phyloP scores from a whole-genome alignment of 2,888 invertebrate species.

The Diloba caeruleocephala region DNA sequence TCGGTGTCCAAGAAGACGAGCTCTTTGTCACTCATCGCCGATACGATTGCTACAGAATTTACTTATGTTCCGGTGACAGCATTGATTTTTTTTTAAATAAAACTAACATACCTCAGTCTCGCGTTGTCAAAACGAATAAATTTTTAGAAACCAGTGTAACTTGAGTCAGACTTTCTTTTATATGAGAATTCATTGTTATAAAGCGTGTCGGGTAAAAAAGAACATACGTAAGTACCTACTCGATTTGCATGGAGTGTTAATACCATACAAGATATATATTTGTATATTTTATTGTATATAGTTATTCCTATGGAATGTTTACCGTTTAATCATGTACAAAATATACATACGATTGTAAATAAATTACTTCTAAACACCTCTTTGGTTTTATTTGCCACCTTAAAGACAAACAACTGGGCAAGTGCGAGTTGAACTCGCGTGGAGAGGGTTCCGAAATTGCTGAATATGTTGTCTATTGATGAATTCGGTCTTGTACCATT shows the following conservation, averaged over 20 bases:
- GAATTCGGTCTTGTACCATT: no score
- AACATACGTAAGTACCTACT: no score
- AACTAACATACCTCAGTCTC: not conserved
- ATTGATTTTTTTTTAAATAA: not conserved
- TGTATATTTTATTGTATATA: slow-evolving; percentile 7
- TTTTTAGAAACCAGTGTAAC: no score
- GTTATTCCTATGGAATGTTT: slow-evolving; percentile 52
- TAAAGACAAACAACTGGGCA: no score
- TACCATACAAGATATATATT: not conserved
- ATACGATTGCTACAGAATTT: slow-evolving; percentile 93
- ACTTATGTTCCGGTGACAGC: slow-evolving; percentile 86
- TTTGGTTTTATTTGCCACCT: slow-evolving; percentile 17
- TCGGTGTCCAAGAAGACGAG: slow-evolving; percentile 92
- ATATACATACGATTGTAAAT: slow-evolving; percentile 22
- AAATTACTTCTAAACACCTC: slow-evolving; percentile 8
- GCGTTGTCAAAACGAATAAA: no score
- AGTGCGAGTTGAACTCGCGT: no score
- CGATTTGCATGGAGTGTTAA: no score
- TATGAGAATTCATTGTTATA: no score
- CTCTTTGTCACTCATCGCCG: slow-evolving; percentile 93
- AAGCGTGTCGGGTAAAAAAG: no score
- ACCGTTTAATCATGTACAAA: slow-evolving; percentile 8
- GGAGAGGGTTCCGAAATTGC: no score
- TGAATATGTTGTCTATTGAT: no score
- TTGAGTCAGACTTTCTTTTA: no score